Percentiles rank a stretch among this genome's conserved stretches.
These are phyloP conservation scores for Caenorhabditis angaria DNA, from an alignment of 2,888 invertebrate genomes.

Conservation along the genomic window DNA sequence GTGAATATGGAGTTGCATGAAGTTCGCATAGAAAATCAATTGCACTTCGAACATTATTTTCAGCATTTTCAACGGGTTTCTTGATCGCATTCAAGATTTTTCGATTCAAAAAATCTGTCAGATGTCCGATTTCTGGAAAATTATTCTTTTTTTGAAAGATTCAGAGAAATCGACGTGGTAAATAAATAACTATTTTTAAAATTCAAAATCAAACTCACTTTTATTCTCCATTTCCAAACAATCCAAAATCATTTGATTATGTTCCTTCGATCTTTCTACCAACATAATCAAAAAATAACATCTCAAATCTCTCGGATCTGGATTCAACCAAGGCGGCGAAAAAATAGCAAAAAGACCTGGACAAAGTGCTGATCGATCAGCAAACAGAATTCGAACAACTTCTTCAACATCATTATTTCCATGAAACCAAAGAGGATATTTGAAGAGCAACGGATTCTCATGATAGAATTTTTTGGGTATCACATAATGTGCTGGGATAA, in stretches of 20 bases:
- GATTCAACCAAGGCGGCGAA: constrained; percentile 51
- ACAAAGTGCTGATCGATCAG: constrained; percentile 31
- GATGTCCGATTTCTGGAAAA: background rate
- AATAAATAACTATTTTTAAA: background rate
- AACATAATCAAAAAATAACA: constrained; percentile 50
- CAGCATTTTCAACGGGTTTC: background rate
- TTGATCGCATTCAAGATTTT: background rate
- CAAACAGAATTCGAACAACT: constrained; percentile 40
- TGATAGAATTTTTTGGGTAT: constrained; percentile 49
- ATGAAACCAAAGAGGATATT: constrained; percentile 49
- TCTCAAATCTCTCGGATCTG: constrained; percentile 43
- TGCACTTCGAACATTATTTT: background rate
- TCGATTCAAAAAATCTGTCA: background rate
- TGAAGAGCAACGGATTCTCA: constrained; percentile 44
- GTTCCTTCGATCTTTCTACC: constrained; percentile 22
- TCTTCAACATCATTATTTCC: constrained; percentile 43
- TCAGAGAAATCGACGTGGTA: background rate
- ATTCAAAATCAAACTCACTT: constrained; percentile 12
- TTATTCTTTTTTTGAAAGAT: background rate
- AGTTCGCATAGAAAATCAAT: constrained; percentile 8
- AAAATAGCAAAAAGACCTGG: constrained; percentile 51
- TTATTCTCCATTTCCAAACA: constrained; percentile 23
- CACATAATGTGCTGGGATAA: constrained; percentile 49
- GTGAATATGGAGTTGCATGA: background rate
- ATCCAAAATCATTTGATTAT: constrained; percentile 18